These are phyloP conservation scores for Psylliodes chrysocephalus DNA, from an alignment of 2,888 invertebrate genomes.

Conservation along the genomic window DNA sequence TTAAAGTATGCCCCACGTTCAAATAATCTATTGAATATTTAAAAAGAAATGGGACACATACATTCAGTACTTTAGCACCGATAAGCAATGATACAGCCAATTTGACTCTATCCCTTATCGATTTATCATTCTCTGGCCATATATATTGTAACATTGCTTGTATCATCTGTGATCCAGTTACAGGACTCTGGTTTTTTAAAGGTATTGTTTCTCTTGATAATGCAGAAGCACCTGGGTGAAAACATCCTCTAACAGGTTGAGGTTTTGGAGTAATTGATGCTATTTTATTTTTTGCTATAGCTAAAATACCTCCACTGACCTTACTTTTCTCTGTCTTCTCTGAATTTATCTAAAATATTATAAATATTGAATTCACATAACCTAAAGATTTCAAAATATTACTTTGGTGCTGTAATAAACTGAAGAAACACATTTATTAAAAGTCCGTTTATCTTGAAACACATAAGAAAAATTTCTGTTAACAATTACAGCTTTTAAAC, in stretches of 20 bases:
- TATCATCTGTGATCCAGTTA: constrained; percentile 82
- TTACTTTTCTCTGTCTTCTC: constrained; percentile 44
- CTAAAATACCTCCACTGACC: constrained; percentile 52
- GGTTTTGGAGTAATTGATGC: constrained; percentile 58
- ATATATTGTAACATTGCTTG: constrained; percentile 90
- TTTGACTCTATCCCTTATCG: constrained; percentile 81
- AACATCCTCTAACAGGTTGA: constrained; percentile 79
- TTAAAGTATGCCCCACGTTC: constrained; percentile 73
- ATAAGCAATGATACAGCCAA: constrained; percentile 83
- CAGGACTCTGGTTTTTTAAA: constrained; percentile 67
- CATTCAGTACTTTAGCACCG: constrained; percentile 88
- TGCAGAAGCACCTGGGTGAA: constrained; percentile 86
- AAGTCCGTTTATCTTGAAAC: constrained; percentile 45
- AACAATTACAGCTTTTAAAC: constrained; percentile 44
- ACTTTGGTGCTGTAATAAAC: constrained; percentile 48
- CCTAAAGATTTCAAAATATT: constrained; percentile 44
- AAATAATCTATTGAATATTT: constrained; percentile 92
- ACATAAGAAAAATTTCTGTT: constrained; percentile 47
- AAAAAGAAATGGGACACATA: constrained; percentile 94
- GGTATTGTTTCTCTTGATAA: constrained; percentile 68
- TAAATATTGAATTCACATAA: constrained; percentile 23
- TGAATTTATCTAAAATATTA: constrained; percentile 45
- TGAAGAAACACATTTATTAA: constrained; percentile 38
- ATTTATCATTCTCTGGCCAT: constrained; percentile 92
- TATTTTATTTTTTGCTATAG: constrained; percentile 52